These are phyloP conservation scores for Fissipunctia ypsillon DNA, from an alignment of 2,888 invertebrate genomes.

Conservation along the genomic window DNA sequence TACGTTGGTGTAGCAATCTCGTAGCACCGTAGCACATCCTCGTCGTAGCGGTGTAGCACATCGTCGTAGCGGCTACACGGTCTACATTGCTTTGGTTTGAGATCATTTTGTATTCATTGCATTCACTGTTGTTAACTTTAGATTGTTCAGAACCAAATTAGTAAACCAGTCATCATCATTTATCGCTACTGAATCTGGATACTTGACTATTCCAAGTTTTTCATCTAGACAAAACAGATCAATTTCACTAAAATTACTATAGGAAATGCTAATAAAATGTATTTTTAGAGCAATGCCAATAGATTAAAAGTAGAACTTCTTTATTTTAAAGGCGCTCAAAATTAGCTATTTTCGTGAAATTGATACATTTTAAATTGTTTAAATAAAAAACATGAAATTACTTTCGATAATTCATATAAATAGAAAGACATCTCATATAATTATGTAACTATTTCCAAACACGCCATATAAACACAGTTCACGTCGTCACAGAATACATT, in stretches of 20 bases:
- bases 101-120: background rate
- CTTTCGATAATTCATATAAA: too few relatives aligned
- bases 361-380: background rate
- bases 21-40: conserved; percentile 20
- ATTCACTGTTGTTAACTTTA: background rate
- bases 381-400: background rate
- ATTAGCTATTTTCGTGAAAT: background rate
- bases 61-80: background rate
- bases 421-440: background rate
- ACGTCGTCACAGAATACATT: conserved; percentile 6
- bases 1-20: conserved; percentile 20
- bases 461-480: background rate
- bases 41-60: background rate
- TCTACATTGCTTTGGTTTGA: background rate
- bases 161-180: background rate
- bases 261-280: background rate
- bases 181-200: background rate
- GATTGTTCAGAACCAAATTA: background rate
- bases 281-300: background rate
- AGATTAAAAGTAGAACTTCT: background rate
- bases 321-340: background rate
- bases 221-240: background rate
- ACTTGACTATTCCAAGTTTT: background rate
- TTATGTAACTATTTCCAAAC: conserved; percentile 1
- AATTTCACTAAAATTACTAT: background rate